Evolutionary conservation across 2,888 invertebrate species (phyloP), one percentile per base, ranked within the genome.

Genomic region (Anthrax anthrax): DNA sequence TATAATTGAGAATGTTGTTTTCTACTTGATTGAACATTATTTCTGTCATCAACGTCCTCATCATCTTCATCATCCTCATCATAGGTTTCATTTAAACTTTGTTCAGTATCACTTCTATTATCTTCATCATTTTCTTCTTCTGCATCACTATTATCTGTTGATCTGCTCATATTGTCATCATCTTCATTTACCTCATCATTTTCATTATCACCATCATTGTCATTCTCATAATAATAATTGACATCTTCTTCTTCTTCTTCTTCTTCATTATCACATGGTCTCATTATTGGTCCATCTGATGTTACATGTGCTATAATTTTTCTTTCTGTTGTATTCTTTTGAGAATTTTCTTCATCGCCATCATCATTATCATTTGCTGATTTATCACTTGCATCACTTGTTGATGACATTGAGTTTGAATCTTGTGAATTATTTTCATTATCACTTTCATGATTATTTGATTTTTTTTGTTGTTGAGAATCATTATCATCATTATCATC

Each of bases 351-450:
- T 19, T 45, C 17, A 48, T 27, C 17, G 17, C 43, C 49, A 18
- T 45, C 18, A 49, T 37, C 17, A 19, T 46, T 32, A 40, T 46
- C 42, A 40, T 36, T 45, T 8, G 23, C 23, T n/a, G n/a, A n/a
- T n/a, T 23, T 23, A 23, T 23, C 23, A n/a, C n/a, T n/a, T 27
- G 8, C 9, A 27, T 27, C 23, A n/a, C 18, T 40, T 16, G 36
- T 40, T 16, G 6, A 36, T 9, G 4, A 3, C 43, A 46, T 16
- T 52, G 51, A 44, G 55, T 47, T 51, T 50, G 56, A 52, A 51
- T 56, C 52, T 51, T 54, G 51, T 27, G 56, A 52, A 52, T 51
- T 54, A 39, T 46, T 52, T 37, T 54, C 53, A 39, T 39, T 40
- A 27, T 38, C 37, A 17, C 18, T 23, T 44, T 47, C 36, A 39